A percentile compares a stretch with the other conserved stretches of the same genome.
Conservation (phyloP, 2,113 vertebrate genomes). For the Indicator maculatus region DNA sequence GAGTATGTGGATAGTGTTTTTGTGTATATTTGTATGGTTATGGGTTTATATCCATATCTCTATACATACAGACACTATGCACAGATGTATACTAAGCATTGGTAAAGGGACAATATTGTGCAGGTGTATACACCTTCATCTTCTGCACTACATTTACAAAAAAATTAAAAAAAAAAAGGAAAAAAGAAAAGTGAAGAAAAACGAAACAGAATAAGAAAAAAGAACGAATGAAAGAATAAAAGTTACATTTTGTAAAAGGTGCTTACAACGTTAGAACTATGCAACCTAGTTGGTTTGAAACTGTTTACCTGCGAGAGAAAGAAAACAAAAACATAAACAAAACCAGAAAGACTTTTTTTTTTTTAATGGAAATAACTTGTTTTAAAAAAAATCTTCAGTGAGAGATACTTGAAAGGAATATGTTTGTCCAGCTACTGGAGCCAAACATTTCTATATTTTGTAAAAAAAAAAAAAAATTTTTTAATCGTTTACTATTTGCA, state of each 20-base stretch:
- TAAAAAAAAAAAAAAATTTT: slow-evolving; percentile 74
- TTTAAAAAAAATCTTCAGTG: slow-evolving; percentile 74
- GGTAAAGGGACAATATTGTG: slow-evolving; percentile 62
- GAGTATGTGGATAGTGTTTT: slow-evolving; percentile 55
- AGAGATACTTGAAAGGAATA: slow-evolving; percentile 99
- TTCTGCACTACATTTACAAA: slow-evolving; percentile 77
- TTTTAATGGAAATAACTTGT: slow-evolving; percentile 83
- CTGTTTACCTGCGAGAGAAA: slow-evolving; percentile 88
- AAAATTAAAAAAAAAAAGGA: background rate
- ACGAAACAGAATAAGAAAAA: slow-evolving; percentile 51
- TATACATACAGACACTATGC: slow-evolving; percentile 37
- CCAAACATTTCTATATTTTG: slow-evolving; percentile 97
- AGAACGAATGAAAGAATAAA: slow-evolving; percentile 78
- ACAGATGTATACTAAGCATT: slow-evolving; percentile 1
- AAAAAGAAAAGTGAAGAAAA: slow-evolving; percentile 63
- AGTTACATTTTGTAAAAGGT: slow-evolving; percentile 87
- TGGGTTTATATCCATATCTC: slow-evolving; percentile 19
- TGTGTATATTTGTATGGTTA: slow-evolving; percentile 42
- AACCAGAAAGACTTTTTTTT: slow-evolving; percentile 80
- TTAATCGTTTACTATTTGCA: slow-evolving; percentile 96
- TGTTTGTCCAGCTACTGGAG: slow-evolving; percentile 97
- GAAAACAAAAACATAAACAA: slow-evolving; percentile 75
- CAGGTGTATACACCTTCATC: slow-evolving; percentile 76
- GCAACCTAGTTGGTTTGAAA: slow-evolving; percentile 94
- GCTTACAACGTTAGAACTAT: slow-evolving; percentile 96